Evolutionary conservation across 1,140 invertebrate species (phyloP), one percentile per base, ranked within the genome.

Genomic region (Steinernema feltiae): DNA sequence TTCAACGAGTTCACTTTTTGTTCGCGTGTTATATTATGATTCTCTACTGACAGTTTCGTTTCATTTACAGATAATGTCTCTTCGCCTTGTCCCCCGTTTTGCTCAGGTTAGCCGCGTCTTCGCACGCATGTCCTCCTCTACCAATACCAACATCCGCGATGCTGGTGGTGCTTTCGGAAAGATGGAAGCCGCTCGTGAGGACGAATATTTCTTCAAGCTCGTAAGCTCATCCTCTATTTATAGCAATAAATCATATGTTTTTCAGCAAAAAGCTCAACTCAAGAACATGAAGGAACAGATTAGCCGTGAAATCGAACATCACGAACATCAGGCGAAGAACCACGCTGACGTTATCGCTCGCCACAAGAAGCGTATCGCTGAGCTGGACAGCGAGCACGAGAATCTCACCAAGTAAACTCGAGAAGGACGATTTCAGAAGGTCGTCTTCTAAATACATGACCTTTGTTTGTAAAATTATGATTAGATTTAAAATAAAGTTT

Each of bases 161-260:
- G 94, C 94, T 83, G 94, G 94, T 74, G 94, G 94, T 69, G 86
- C 92, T 32, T 95, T 97, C 87, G 94, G 93, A 17, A 93, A 94
- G 87, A 91, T 92, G 89, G 93, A 94, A 89, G 92, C 92, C 74
- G 94, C 92, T 0, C 89, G 91, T 41, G 94, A 97, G 88, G 94
- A 95, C 84, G 92, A 95, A 87, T 97, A 93, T 86, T 97, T 97
- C 87, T 92, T 93, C 84, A 94, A 93, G 74, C 75, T 76, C n/a
- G 72, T 73, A 48, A 30, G 72, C n/a, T n/a, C n/a, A n/a, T n/a
- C n/a, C n/a, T n/a, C n/a, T n/a, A n/a, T n/a, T n/a, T n/a, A n/a
- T n/a, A n/a, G n/a, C n/a, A n/a, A n/a, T n/a, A n/a, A n/a, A n/a
- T n/a, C n/a, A n/a, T n/a, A n/a, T n/a, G n/a, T n/a, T n/a, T 32